Base-by-base conservation (phyloP, 2,888 invertebrate species). In the Nephrotoma flavescens region DNA sequence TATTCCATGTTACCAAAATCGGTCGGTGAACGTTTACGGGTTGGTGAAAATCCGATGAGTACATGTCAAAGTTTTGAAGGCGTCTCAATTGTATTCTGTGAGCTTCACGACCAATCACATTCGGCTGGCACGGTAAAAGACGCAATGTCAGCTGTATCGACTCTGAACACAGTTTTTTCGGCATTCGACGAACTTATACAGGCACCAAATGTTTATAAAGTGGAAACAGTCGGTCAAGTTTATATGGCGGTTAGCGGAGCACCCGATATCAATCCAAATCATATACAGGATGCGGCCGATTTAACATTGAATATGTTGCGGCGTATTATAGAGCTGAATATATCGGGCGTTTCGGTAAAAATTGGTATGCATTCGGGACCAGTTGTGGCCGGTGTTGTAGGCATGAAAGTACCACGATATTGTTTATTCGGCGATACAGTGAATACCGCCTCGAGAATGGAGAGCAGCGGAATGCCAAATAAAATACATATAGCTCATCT, bases 171-270 rank as follows among this genome's bases (percentile, higher is more conserved):
- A 2, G 96, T 97, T 0, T 97, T 96, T 92, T 95, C 96, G 0
- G 95, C 95, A 88, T 96, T 97, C 89, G 98, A 98, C 91, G 93
- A 95, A 42, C 93, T 97, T 85, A 95, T 97, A 89, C 97, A 97
- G 89, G 94, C 95, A 47, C 96, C 96, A 88, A 93, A 96, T 87
- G 97, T 97, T 1, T 98, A 97, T 90, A 98, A 98, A 94, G 97
- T 98, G 87, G 98, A 98, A 92, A 98, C 98, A 0, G 96, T 98
- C 0, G 98, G 97, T n/a, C 96, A 95, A 31, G 93, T 94, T 86
- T 98, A 98, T 91, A 97, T 98, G 97, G 95, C 96, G 47, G 97
- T 97, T 5, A 96, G 97, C 85, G 98, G 98, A 0, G 96, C 96
- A 0, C 97, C 97, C 0, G 96, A 97, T 90, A 92, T 94, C 83